Evolutionary conservation across 2,113 vertebrate species (phyloP).

Genomic region (Corythaixoides concolor): DNA sequence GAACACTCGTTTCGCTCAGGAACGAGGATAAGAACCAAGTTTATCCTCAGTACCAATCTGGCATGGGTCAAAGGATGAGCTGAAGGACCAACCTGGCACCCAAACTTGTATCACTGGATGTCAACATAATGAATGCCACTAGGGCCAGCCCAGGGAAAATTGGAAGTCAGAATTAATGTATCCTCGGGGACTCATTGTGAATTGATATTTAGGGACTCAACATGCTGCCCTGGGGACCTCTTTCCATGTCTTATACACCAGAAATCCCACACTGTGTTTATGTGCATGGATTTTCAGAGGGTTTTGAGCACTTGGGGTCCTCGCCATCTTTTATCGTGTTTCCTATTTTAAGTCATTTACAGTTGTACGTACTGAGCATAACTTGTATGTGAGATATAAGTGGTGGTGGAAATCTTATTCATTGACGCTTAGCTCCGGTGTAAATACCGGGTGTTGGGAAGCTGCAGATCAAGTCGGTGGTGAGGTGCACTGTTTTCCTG

Average conservation of each 20-base stretch:
- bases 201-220: conserved; percentile 5
- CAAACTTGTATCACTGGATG: neutral
- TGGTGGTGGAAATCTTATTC: neutral
- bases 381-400: neutral
- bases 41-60: neutral
- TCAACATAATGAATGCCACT: neutral
- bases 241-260: neutral
- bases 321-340: neutral
- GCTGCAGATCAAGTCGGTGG: neutral
- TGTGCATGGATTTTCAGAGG: neutral
- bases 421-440: neutral
- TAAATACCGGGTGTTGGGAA: neutral
- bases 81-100: neutral
- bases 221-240: neutral
- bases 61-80: neutral
- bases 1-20: neutral
- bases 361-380: neutral
- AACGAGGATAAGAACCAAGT: neutral
- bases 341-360: neutral
- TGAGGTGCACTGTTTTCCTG: neutral
- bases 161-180: neutral
- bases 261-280: neutral
- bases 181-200: neutral
- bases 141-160: neutral
- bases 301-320: neutral